A percentile compares a stretch with the other conserved stretches of the same genome.
These are phyloP conservation scores for Chelon labrosus DNA, from an alignment of 2,797 vertebrate species.

Conservation along the genomic window DNA sequence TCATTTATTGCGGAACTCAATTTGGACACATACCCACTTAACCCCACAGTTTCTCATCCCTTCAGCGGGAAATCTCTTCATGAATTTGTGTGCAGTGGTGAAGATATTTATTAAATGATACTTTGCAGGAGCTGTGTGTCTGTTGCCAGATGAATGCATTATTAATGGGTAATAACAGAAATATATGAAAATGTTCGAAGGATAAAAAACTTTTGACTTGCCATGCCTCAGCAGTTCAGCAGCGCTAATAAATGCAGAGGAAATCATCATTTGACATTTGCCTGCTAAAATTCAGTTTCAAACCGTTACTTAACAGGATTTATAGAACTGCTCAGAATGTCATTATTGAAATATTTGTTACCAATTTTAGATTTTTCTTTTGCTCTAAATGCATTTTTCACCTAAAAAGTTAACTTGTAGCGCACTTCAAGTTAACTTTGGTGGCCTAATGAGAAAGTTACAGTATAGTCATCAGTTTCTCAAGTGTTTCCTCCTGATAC, in stretches of 20 bases:
- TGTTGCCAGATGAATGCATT: slow-evolving; percentile 21
- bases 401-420: not conserved
- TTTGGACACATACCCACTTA: slow-evolving; percentile 50
- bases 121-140: slow-evolving; percentile 4
- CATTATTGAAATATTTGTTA: slow-evolving; percentile 31
- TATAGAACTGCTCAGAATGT: slow-evolving; percentile 25
- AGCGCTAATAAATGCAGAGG: not conserved
- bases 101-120: not conserved
- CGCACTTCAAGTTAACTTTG: slow-evolving; percentile 13
- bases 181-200: not conserved
- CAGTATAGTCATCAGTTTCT: slow-evolving; percentile 26
- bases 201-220: slow-evolving; percentile 21
- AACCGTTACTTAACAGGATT: slow-evolving; percentile 7
- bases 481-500: not conserved
- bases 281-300: slow-evolving; percentile 6
- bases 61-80: slow-evolving; percentile 2
- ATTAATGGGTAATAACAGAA: slow-evolving; percentile 13
- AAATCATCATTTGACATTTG: slow-evolving; percentile 21
- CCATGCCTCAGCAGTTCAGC: slow-evolving; percentile 18
- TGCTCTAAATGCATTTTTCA: not conserved
- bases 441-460: slow-evolving; percentile 5
- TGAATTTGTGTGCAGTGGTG: not conserved
- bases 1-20: slow-evolving; percentile 68
- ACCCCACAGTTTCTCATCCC: slow-evolving; percentile 24
- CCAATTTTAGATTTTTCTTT: slow-evolving; percentile 1